Conservation (phyloP, 2,888 invertebrate species). For the Oscheius myriophilus region DNA sequence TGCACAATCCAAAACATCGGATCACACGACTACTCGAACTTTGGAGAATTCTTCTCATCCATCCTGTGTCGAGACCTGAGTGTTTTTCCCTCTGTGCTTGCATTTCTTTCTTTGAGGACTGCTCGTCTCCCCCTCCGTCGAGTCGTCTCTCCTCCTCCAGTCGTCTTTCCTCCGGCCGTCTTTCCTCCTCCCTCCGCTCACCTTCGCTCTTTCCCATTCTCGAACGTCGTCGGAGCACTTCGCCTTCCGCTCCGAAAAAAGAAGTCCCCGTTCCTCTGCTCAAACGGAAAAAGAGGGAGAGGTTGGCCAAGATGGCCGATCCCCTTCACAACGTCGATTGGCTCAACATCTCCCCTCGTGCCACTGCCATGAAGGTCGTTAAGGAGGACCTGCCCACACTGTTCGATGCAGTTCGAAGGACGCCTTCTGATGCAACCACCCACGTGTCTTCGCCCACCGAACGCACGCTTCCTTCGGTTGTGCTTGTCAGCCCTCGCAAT, state of each 20-base stretch:
- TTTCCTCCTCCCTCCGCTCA: constrained; percentile 37
- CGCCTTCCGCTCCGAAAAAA: constrained; percentile 10
- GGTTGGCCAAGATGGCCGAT: constrained; percentile 54
- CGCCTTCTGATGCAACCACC: constrained; percentile 31
- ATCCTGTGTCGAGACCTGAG: neutral
- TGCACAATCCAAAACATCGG: no score
- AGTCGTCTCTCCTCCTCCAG: constrained; percentile 26
- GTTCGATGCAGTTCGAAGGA: constrained; percentile 50
- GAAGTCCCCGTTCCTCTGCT: constrained; percentile 57
- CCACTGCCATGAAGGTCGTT: constrained; percentile 45
- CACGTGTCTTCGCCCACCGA: constrained; percentile 23
- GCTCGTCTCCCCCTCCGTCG: constrained; percentile 20
- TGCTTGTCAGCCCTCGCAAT: constrained; percentile 62
- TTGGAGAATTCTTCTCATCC: no score
- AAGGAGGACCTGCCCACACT: constrained; percentile 57
- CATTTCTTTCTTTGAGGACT: constrained; percentile 7
- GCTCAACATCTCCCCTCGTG: constrained; percentile 66
- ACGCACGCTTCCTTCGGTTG: constrained; percentile 48
- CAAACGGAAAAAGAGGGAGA: constrained; percentile 60
- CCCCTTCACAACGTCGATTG: constrained; percentile 63
- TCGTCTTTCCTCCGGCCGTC: constrained; percentile 22
- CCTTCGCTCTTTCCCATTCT: constrained; percentile 33
- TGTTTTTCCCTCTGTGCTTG: constrained; percentile 1
- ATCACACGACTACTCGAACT: no score
- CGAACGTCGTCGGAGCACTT: constrained; percentile 17